Conservation (phyloP, 2,888 invertebrate genomes). For the Cheilosia scutellata region DNA sequence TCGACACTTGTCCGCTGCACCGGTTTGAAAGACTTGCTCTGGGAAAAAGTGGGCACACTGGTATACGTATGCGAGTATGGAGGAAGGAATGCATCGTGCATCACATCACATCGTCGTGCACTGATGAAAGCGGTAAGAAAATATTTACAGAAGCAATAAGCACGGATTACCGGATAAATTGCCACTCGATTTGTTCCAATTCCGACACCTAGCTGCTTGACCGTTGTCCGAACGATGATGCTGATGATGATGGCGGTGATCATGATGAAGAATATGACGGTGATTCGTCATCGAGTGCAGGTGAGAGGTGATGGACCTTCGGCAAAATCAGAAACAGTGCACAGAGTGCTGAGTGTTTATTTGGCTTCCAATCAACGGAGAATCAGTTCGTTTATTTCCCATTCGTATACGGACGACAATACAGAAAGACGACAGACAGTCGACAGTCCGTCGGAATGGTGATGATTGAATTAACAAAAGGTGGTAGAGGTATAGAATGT, state of each 20-base stretch:
- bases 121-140: constrained; percentile 54
- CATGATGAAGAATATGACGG: constrained; percentile 61
- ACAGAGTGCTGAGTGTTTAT: constrained; percentile 54
- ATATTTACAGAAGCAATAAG: constrained; percentile 76
- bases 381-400: constrained; percentile 74
- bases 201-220: constrained; percentile 32
- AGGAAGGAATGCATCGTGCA: constrained; percentile 12
- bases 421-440: constrained; percentile 9
- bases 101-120: not conserved
- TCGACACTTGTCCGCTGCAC: constrained; percentile 44
- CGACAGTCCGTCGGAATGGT: constrained; percentile 50
- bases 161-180: constrained; percentile 66
- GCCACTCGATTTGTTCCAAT: constrained; percentile 67
- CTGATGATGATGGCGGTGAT: constrained; percentile 46
- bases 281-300: constrained; percentile 60
- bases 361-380: constrained; percentile 74
- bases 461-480: constrained; percentile 76
- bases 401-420: constrained; percentile 19
- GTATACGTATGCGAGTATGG: not conserved
- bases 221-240: not conserved
- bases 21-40: constrained; percentile 2
- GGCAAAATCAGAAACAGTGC: constrained; percentile 13
- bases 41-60: constrained; percentile 6
- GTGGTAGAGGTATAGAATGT: constrained; percentile 60
- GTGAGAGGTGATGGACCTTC: constrained; percentile 64